phyloP scores from a whole-genome alignment of 1,140 invertebrate species.

The Pinna nobilis region DNA sequence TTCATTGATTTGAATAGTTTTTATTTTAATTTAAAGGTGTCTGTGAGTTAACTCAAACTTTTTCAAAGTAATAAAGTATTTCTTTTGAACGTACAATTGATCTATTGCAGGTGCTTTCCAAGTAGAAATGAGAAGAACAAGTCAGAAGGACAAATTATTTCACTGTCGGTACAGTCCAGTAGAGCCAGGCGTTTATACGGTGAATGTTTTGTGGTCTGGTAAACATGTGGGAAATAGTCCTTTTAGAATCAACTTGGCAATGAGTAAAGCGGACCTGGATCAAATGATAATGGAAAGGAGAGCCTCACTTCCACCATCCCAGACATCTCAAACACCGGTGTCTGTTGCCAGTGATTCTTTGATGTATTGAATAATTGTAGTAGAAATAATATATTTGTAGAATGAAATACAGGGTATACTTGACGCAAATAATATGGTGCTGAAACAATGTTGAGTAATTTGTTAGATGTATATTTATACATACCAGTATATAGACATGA shows the following conservation, averaged over 20 bases:
- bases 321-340: background rate
- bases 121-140: slow-evolving; percentile 81
- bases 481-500: no score
- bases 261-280: background rate
- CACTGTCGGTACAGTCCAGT: slow-evolving; percentile 97
- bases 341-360: background rate
- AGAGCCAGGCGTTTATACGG: slow-evolving; percentile 97
- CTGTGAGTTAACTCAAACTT: no score
- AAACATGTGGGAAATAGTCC: slow-evolving; percentile 81
- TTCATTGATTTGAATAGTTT: no score
- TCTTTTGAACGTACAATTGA: no score
- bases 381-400: no score
- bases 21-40: no score
- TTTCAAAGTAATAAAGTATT: no score
- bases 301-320: slow-evolving; percentile 1
- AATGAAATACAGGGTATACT: no score
- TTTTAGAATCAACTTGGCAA: slow-evolving; percentile 26
- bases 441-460: no score
- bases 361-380: no score
- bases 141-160: slow-evolving; percentile 97
- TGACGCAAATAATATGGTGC: no score
- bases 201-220: slow-evolving; percentile 98
- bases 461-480: no score
- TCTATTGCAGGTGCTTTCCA: slow-evolving; percentile 60
- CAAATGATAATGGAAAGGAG: slow-evolving; percentile 12